Percentiles rank a stretch among this genome's conserved stretches.
phyloP scores from a whole-genome alignment of 2,888 invertebrate species.

The Microctonus brassicae region DNA sequence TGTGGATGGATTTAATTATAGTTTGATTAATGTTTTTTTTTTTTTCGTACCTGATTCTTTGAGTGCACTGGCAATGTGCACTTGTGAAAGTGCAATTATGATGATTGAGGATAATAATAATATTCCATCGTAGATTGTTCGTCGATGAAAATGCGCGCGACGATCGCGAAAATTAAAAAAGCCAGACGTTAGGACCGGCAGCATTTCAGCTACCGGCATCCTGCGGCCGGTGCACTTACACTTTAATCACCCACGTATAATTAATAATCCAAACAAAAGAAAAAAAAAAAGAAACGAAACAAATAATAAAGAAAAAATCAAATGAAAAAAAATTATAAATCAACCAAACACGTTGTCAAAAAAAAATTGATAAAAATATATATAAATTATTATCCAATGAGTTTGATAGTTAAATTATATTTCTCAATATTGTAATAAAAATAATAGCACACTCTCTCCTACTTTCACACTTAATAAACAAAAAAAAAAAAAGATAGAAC shows the following conservation, averaged over 20 bases:
- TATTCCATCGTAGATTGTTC: conserved; percentile 30
- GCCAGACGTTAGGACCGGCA: conserved; percentile 59
- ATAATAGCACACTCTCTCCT: neutral
- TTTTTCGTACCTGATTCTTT: conserved; percentile 38
- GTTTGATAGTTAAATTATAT: neutral
- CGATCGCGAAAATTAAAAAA: conserved; percentile 36
- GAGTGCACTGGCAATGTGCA: conserved; percentile 38
- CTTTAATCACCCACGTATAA: conserved; percentile 39
- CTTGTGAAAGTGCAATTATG: conserved; percentile 34
- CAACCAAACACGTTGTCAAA: neutral
- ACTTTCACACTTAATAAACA: neutral
- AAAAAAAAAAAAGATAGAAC: too few relatives aligned
- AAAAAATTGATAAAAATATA: neutral
- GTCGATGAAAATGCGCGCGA: conserved; percentile 31
- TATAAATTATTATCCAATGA: neutral
- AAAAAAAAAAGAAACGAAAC: too few relatives aligned
- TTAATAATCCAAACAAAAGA: conserved; percentile 16
- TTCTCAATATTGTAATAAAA: neutral
- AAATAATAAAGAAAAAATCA: neutral
- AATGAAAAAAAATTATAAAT: neutral
- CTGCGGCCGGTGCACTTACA: conserved; percentile 54
- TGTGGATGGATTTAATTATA: neutral
- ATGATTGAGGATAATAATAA: conserved; percentile 39
- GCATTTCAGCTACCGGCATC: conserved; percentile 64
- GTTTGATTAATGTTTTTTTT: too few relatives aligned